Evolutionary conservation across 2,888 invertebrate species (phyloP).

Genomic region (Spodoptera picta): DNA sequence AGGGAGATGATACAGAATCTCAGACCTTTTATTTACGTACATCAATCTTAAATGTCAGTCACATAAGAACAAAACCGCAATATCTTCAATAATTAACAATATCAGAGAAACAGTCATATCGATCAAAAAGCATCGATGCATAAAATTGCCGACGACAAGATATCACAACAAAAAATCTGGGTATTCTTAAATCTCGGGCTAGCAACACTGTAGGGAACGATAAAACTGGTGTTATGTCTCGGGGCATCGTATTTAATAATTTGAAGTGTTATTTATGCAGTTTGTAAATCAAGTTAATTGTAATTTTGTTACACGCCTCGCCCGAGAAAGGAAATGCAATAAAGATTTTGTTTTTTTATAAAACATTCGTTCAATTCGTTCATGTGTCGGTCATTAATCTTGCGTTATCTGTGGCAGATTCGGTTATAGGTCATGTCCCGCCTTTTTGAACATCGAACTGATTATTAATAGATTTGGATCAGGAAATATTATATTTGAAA

Average conservation of each 20-base stretch:
- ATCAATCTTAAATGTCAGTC: slow-evolving; percentile 17
- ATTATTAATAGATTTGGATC: slow-evolving; percentile 53
- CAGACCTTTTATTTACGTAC: slow-evolving; percentile 23
- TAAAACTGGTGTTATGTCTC: slow-evolving; percentile 58
- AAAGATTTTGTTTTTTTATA: slow-evolving; percentile 52
- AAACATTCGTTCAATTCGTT: slow-evolving; percentile 58
- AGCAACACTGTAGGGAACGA: slow-evolving; percentile 51
- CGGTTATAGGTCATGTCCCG: slow-evolving; percentile 54
- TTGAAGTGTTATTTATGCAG: slow-evolving; percentile 75
- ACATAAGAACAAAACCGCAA: slow-evolving; percentile 17
- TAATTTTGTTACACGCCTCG: slow-evolving; percentile 76
- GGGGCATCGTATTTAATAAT: slow-evolving; percentile 70
- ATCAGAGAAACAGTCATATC: slow-evolving; percentile 42
- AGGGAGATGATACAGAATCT: slow-evolving; percentile 35
- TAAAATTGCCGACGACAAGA: slow-evolving; percentile 50
- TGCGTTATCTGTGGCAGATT: slow-evolving; percentile 59
- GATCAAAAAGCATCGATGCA: slow-evolving; percentile 45
- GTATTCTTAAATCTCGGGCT: slow-evolving; percentile 44
- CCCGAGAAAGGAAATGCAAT: slow-evolving; percentile 59
- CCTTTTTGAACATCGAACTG: slow-evolving; percentile 45
- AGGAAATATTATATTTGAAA: slow-evolving; percentile 18
- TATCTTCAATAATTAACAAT: slow-evolving; percentile 45
- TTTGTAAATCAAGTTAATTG: slow-evolving; percentile 83
- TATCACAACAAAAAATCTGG: slow-evolving; percentile 54
- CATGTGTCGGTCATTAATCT: slow-evolving; percentile 60